These are phyloP conservation scores for Phaetusa simplex DNA, from an alignment of 2,113 vertebrate species.

Conservation along the genomic window DNA sequence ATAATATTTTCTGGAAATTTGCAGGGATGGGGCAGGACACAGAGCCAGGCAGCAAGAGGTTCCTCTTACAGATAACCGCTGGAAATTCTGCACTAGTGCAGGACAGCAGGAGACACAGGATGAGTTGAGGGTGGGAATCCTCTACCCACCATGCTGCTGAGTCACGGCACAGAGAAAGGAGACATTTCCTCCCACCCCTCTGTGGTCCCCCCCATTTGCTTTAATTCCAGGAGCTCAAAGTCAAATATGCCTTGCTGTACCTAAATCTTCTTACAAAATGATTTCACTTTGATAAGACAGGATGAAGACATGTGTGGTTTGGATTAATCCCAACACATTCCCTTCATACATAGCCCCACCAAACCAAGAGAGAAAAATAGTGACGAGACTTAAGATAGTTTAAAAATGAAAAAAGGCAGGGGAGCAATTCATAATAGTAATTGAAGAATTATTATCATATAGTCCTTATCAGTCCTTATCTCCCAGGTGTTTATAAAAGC, in stretches of 20 bases:
- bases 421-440: neutral
- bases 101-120: neutral
- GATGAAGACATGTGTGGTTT: neutral
- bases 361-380: neutral
- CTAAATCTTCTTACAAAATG: neutral
- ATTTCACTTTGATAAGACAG: neutral
- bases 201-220: neutral
- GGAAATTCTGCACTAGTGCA: neutral
- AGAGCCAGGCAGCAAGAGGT: neutral
- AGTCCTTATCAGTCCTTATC: neutral
- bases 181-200: neutral
- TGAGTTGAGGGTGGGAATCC: neutral
- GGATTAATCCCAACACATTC: neutral
- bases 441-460: neutral
- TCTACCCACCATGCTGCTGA: neutral
- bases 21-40: neutral
- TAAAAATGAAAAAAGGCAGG: neutral
- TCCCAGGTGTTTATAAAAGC: neutral
- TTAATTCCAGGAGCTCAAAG: constrained; percentile 1
- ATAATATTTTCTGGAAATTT: neutral
- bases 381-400: neutral
- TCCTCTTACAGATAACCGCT: neutral
- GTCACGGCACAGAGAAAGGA: neutral
- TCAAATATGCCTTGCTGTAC: neutral
- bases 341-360: neutral